A percentile compares a stretch with the other conserved stretches of the same genome.
phyloP scores from a whole-genome alignment of 2,888 invertebrate genomes.

The Ypsolopha scabrella region DNA sequence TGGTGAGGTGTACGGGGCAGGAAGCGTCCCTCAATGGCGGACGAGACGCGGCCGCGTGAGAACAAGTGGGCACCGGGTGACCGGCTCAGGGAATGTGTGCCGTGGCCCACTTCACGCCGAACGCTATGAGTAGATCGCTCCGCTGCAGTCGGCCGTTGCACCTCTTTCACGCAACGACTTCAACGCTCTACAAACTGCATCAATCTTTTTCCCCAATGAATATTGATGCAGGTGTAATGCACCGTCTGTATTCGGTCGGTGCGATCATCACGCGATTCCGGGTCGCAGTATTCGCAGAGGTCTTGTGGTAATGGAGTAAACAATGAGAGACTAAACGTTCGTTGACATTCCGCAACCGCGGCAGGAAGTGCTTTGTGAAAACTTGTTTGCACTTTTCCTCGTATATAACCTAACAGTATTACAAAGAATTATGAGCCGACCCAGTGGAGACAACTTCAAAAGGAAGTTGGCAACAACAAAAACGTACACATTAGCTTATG shows the following conservation, averaged over 20 bases:
- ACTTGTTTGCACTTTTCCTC: background rate
- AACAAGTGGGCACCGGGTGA: conserved; percentile 52
- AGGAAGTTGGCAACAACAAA: background rate
- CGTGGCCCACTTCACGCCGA: conserved; percentile 39
- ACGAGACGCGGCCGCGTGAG: conserved; percentile 17
- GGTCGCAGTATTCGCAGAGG: conserved; percentile 17
- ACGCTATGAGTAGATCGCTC: conserved; percentile 11
- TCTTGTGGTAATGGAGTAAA: conserved; percentile 11
- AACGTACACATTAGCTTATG: background rate
- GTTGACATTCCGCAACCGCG: conserved; percentile 21
- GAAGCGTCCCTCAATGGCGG: conserved; percentile 34
- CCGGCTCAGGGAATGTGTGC: conserved; percentile 49
- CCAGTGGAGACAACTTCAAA: background rate
- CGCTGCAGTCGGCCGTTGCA: conserved; percentile 58
- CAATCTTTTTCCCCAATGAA: conserved; percentile 43
- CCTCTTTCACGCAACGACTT: conserved; percentile 60
- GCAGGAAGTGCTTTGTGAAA: conserved; percentile 3
- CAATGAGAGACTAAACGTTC: conserved; percentile 24
- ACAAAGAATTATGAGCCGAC: background rate
- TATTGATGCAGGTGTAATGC: conserved; percentile 30
- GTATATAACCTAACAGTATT: background rate
- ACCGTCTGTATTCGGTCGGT: conserved; percentile 5
- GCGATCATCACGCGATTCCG: conserved; percentile 27
- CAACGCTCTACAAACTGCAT: conserved; percentile 63
- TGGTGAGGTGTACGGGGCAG: conserved; percentile 13